phyloP scores from a whole-genome alignment of 2,888 invertebrate species.

The Coelinius sp. region DNA sequence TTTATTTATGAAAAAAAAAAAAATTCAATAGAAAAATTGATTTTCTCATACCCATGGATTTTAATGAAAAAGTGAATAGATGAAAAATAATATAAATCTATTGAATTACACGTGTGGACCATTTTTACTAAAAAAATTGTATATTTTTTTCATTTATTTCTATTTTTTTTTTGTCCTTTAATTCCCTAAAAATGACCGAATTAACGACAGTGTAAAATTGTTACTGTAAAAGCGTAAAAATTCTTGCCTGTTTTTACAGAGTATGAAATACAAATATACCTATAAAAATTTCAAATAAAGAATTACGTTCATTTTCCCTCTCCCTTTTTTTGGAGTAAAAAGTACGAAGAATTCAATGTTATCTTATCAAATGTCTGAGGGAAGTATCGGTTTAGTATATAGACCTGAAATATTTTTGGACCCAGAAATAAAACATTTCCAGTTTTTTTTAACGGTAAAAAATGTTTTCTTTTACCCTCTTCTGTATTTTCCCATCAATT shows the following conservation, averaged over 20 bases:
- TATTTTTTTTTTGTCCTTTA: slow-evolving; percentile 19
- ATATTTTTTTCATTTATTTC: slow-evolving; percentile 2
- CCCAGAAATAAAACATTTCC: slow-evolving; percentile 26
- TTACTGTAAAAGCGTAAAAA: slow-evolving; percentile 53
- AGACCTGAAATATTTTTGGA: slow-evolving; percentile 30
- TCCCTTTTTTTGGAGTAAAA: slow-evolving; percentile 19
- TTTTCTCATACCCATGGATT: too few relatives aligned
- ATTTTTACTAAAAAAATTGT: slow-evolving; percentile 17
- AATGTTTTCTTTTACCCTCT: slow-evolving; percentile 27
- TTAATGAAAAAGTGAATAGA: slow-evolving; percentile 21
- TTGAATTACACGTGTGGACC: slow-evolving; percentile 16
- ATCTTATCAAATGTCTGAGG: slow-evolving; percentile 7
- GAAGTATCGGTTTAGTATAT: slow-evolving; percentile 5
- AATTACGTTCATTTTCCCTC: not conserved
- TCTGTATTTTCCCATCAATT: slow-evolving; percentile 34
- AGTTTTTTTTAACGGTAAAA: slow-evolving; percentile 23
- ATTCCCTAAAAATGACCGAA: slow-evolving; percentile 34
- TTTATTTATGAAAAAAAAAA: slow-evolving; percentile 22
- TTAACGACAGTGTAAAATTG: slow-evolving; percentile 49
- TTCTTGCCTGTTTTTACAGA: slow-evolving; percentile 26
- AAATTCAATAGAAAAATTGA: too few relatives aligned
- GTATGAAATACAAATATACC: slow-evolving; percentile 37
- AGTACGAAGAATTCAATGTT: slow-evolving; percentile 14
- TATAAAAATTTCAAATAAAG: slow-evolving; percentile 38
- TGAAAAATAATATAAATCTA: slow-evolving; percentile 14